These are phyloP conservation scores for Cygnus atratus DNA, from an alignment of 2,113 vertebrate genomes.

Conservation along the genomic window DNA sequence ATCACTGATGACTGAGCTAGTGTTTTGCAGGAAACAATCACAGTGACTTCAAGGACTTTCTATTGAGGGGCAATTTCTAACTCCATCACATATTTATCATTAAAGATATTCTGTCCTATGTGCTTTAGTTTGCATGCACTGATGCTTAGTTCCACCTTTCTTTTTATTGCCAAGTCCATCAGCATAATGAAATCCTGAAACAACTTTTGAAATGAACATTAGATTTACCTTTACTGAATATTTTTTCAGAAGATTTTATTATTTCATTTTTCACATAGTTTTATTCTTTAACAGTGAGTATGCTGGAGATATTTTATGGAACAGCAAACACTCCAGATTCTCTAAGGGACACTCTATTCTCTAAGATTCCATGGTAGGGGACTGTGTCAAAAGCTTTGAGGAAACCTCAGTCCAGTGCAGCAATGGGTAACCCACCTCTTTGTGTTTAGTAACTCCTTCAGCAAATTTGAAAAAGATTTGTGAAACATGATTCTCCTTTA, in stretches of 20 bases:
- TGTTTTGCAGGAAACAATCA: background rate
- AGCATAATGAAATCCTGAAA: background rate
- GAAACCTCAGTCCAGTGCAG: background rate
- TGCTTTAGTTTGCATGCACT: background rate
- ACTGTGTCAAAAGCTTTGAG: background rate
- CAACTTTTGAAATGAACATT: background rate
- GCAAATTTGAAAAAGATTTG: background rate
- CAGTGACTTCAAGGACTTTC: background rate
- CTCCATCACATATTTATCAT: background rate
- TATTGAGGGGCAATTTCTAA: background rate
- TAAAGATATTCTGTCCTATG: accelerated
- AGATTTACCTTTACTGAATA: background rate
- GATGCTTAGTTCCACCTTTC: background rate
- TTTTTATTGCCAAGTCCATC: background rate
- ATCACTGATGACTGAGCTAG: background rate
- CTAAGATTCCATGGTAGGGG: background rate
- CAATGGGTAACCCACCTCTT: background rate
- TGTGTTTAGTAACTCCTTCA: background rate
- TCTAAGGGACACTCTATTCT: too few species aligned
- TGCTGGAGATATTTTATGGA: background rate
- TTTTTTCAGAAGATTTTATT: background rate
- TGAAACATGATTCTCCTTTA: background rate
- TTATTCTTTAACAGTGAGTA: background rate
- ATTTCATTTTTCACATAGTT: background rate
- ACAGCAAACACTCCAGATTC: background rate